Percentiles rank a stretch among this genome's conserved stretches.
Evolutionary conservation across 1,140 invertebrate species (phyloP).

Genomic region (Drosophila nannoptera): DNA sequence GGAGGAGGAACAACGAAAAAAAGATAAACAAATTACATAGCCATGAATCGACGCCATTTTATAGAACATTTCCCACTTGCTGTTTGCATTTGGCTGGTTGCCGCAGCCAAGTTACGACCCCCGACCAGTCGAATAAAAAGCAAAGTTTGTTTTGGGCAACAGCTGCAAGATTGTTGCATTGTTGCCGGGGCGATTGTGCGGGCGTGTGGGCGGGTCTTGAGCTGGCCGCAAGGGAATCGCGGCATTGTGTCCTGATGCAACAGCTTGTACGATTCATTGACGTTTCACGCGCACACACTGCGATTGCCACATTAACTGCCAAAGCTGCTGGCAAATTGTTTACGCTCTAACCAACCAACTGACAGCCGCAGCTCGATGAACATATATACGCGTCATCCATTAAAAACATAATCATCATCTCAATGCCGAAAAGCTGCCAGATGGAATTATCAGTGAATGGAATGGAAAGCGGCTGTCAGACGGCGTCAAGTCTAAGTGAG

Average conservation of each 20-base stretch:
- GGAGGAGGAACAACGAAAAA: background rate
- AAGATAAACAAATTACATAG: slow-evolving; percentile 9
- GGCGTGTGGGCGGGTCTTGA: background rate
- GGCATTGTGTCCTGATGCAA: slow-evolving; percentile 19
- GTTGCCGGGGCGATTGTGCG: background rate
- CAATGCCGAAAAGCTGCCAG: slow-evolving; percentile 6
- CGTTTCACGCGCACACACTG: slow-evolving; percentile 14
- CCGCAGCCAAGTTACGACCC: slow-evolving; percentile 30
- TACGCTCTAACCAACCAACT: background rate
- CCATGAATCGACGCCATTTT: slow-evolving; percentile 5
- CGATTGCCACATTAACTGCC: slow-evolving; percentile 17
- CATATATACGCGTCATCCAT: slow-evolving; percentile 2
- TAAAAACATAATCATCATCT: background rate
- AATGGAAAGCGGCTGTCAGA: background rate
- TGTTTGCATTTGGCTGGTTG: background rate
- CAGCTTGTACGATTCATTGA: slow-evolving; percentile 35
- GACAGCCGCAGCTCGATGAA: slow-evolving; percentile 1
- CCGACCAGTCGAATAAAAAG: slow-evolving; percentile 36
- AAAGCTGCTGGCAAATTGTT: slow-evolving; percentile 5
- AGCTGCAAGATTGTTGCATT: slow-evolving; percentile 46
- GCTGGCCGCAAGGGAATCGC: background rate
- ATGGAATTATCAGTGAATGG: background rate
- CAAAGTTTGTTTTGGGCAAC: slow-evolving; percentile 43
- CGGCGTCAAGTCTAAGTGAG: too few relatives aligned
- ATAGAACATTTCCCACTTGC: slow-evolving; percentile 9